A percentile compares a stretch with the other conserved stretches of the same genome.
phyloP scores from a whole-genome alignment of 1,140 invertebrate genomes.

The Apocrypta bakeri region DNA sequence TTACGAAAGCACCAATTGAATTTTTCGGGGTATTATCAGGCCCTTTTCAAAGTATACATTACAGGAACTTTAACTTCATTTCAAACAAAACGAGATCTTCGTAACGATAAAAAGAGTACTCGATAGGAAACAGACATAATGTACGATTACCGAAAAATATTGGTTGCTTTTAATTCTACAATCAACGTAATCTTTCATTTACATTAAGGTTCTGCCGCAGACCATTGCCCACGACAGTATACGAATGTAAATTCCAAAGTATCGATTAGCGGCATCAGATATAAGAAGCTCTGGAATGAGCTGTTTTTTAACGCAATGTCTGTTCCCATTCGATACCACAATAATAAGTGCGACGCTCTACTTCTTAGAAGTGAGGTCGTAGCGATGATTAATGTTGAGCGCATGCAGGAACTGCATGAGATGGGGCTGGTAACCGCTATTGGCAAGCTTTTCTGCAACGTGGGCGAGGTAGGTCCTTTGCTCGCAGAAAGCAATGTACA shows the following conservation, averaged over 20 bases:
- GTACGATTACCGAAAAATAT: too few species aligned
- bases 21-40: neutral
- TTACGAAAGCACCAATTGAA: neutral
- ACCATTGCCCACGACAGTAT: neutral
- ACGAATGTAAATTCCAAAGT: neutral
- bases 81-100: too few species aligned
- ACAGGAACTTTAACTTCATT: neutral
- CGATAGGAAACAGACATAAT: neutral
- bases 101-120: neutral
- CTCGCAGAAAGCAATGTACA: conserved; percentile 70
- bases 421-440: conserved; percentile 71
- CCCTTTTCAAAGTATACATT: neutral
- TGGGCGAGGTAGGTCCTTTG: conserved; percentile 67
- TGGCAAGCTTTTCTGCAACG: conserved; percentile 68
- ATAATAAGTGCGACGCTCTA: neutral
- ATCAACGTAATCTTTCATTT: neutral
- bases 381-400: conserved; percentile 71
- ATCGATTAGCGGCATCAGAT: neutral
- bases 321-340: neutral
- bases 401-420: conserved; percentile 70
- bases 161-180: neutral
- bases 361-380: conserved; percentile 62
- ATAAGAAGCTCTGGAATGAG: neutral
- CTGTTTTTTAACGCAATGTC: neutral
- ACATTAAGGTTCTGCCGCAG: neutral